Percentiles rank a stretch among this genome's conserved stretches.
phyloP scores from a whole-genome alignment of 2,888 invertebrate species.

The Xanthorhoe designata region DNA sequence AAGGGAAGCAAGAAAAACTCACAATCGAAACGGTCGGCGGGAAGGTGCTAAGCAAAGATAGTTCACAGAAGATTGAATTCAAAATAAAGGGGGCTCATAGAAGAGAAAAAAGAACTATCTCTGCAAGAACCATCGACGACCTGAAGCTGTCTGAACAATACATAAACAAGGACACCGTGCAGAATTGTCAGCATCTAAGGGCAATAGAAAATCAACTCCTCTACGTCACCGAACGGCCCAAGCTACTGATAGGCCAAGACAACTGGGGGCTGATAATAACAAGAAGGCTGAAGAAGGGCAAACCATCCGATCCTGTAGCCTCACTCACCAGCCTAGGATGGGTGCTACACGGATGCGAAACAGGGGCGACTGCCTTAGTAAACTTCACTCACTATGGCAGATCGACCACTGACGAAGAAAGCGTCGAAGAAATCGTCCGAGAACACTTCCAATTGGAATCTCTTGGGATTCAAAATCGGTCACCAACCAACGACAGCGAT shows the following conservation, averaged over 20 bases:
- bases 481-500: slow-evolving; percentile 5
- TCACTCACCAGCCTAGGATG: slow-evolving; percentile 20
- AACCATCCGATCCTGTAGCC: slow-evolving; percentile 12
- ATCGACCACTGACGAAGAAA: not conserved
- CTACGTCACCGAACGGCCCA: slow-evolving; percentile 11
- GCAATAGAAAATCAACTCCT: not conserved
- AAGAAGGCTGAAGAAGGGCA: not conserved
- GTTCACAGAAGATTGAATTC: slow-evolving; percentile 1
- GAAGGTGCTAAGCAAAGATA: not conserved
- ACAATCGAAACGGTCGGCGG: slow-evolving; percentile 19
- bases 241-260: slow-evolving; percentile 17
- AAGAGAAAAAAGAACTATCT: no score
- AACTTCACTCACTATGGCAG: not conserved
- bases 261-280: slow-evolving; percentile 21
- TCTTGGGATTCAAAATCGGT: slow-evolving; percentile 1
- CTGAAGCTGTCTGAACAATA: slow-evolving; percentile 1
- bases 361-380: not conserved
- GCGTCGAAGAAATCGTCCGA: slow-evolving; percentile 4
- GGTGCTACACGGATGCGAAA: slow-evolving; percentile 13
- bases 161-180: not conserved
- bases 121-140: slow-evolving; percentile 12
- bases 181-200: not conserved
- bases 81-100: no score
- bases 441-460: slow-evolving; percentile 17
- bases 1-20: slow-evolving; percentile 12